Base-by-base conservation (phyloP, 2,888 invertebrate species). In the Parapristionchus giblindavisi region DNA sequence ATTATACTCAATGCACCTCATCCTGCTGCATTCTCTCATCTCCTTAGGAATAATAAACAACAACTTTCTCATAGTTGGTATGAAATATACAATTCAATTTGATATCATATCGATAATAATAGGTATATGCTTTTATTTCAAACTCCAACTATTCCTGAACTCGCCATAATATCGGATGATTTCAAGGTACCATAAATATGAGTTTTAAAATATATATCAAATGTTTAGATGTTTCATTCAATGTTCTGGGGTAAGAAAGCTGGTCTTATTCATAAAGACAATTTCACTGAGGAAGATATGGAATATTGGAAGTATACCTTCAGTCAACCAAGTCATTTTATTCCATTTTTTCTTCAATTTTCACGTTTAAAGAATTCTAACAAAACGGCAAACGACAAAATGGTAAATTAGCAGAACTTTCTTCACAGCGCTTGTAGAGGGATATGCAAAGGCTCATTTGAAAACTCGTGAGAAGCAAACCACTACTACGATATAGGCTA, bases 251-350 rank as follows among this genome's bases (percentile, higher is more conserved):
- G 54, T 32, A 43, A 61, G 51, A 17, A 38, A 5, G 51, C 4
- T 14, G 75, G 74, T 0, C 34, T 43, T 3, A 43, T 21, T 0
- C 78, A 76, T 36, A 76, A 79, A 38, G 81, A 79, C 32, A 80
- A 80, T 3, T 76, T 86, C n/a, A 82, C 83, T 24, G 89, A 90
- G 17, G 90, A 91, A 68, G 92, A 92, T 81, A 89, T 93, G 14
- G 93, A 93, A 84, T 93, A 92, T 1, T 93, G 92, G 85, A 93
- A 93, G 88, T 93, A 93, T 85, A 89, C 92, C 6, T 93, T 93
- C 87, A 92, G 92, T 34, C 89, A 92, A 79, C 91, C 90, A 88
- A 91, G 92, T 91, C 85, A 77, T 77, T 76, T 56, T 43, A 2
- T 32, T 27, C 36, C 63, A 66, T 48, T 60, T 54, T 68, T 51